These are phyloP conservation scores for Acanthococcus lagerstroemiae DNA, from an alignment of 2,888 invertebrate species.

Conservation along the genomic window DNA sequence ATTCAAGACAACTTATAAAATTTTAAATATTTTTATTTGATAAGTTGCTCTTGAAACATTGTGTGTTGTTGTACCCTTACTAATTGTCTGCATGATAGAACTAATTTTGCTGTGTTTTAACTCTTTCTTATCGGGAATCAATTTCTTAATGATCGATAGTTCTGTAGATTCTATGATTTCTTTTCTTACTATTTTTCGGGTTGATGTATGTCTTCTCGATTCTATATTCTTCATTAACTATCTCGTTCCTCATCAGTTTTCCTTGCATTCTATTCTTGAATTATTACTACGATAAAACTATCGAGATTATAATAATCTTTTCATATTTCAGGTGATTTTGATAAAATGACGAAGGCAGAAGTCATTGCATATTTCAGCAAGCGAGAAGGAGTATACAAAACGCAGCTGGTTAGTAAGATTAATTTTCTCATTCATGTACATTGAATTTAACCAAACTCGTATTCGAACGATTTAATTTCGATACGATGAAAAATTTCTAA, in stretches of 20 bases:
- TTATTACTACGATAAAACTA: too few relatives aligned
- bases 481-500: too few relatives aligned
- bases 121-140: not conserved
- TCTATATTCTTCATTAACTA: not conserved
- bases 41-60: not conserved
- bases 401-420: too few relatives aligned
- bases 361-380: too few relatives aligned
- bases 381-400: too few relatives aligned
- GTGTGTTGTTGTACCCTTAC: not conserved
- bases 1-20: not conserved
- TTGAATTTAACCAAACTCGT: too few relatives aligned
- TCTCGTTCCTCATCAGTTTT: not conserved
- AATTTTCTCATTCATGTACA: too few relatives aligned
- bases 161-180: constrained; percentile 8
- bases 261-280: not conserved
- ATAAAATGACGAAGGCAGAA: not conserved
- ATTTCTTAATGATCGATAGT: constrained; percentile 10
- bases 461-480: too few relatives aligned
- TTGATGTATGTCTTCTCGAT: not conserved
- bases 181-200: not conserved
- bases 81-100: too few relatives aligned
- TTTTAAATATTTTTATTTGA: not conserved
- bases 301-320: too few relatives aligned
- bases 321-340: not conserved
- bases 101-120: not conserved